Evolutionary conservation across 2,888 invertebrate species (phyloP).

Genomic region (Epistrophe eligans): DNA sequence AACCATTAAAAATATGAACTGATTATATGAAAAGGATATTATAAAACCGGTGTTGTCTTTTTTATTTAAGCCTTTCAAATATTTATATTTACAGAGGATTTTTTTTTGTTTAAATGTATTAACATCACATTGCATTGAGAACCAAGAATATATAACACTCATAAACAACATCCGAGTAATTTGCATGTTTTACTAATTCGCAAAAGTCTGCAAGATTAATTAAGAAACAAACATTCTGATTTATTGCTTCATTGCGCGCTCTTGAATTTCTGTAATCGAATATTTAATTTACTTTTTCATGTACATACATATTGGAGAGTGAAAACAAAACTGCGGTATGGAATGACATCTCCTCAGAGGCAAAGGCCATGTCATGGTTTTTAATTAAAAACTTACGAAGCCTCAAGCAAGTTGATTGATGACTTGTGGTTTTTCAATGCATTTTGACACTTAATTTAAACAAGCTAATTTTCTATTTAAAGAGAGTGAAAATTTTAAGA

Average conservation of each 20-base stretch:
- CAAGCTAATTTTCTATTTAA: background rate
- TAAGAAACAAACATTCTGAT: constrained; percentile 39
- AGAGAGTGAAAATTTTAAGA: background rate
- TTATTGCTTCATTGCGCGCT: constrained; percentile 41
- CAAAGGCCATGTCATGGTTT: constrained; percentile 36
- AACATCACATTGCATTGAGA: too few species aligned
- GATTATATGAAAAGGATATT: background rate
- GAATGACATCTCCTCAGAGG: constrained; percentile 10
- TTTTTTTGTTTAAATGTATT: constrained; percentile 8
- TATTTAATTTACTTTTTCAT: constrained; percentile 17
- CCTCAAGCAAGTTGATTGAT: constrained; percentile 34
- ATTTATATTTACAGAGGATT: background rate
- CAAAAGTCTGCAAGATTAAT: constrained; percentile 28
- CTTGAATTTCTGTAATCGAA: constrained; percentile 43
- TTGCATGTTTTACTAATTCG: constrained; percentile 32
- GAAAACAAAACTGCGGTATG: background rate
- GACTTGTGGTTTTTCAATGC: constrained; percentile 28
- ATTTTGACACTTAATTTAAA: constrained; percentile 12
- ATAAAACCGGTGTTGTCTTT: background rate
- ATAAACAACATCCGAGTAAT: constrained; percentile 11
- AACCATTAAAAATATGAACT: background rate
- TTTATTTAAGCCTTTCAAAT: background rate
- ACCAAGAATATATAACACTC: background rate
- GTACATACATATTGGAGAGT: background rate
- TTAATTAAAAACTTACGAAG: constrained; percentile 44